Evolutionary conservation across 2,888 invertebrate species (phyloP).

Genomic region (Salpingus planirostris): DNA sequence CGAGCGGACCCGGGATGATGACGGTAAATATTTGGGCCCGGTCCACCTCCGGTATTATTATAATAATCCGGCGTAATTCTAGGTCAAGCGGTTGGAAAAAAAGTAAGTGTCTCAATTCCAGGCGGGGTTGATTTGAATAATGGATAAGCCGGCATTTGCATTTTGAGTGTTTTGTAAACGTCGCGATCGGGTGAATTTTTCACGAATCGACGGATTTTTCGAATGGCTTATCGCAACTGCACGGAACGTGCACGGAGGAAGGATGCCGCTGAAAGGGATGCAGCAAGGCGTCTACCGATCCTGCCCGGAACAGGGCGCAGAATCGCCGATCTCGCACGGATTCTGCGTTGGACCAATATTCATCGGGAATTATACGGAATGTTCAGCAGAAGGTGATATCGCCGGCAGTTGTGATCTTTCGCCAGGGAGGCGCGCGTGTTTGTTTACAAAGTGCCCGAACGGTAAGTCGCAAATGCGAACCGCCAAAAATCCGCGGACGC

Average conservation of each 20-base stretch:
- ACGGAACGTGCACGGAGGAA: constrained; percentile 9
- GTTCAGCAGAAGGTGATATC: constrained; percentile 18
- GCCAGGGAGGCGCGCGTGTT: constrained; percentile 10
- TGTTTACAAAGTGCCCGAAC: constrained; percentile 6
- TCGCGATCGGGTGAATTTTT: too few relatives aligned
- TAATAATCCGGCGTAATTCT: too few relatives aligned
- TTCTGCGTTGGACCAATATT: constrained; percentile 29
- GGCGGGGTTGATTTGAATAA: constrained; percentile 12
- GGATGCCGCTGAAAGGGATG: constrained; percentile 12
- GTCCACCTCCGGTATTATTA: too few relatives aligned
- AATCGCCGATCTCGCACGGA: constrained; percentile 25
- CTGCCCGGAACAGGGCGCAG: constrained; percentile 22
- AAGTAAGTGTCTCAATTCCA: too few relatives aligned
- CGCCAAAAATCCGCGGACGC: background rate
- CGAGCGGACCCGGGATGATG: too few relatives aligned
- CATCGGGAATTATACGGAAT: constrained; percentile 20
- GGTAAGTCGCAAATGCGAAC: constrained; percentile 11
- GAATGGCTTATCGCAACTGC: constrained; percentile 7
- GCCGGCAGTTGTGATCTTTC: constrained; percentile 16
- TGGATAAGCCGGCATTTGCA: constrained; percentile 10
- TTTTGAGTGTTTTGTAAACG: too few relatives aligned
- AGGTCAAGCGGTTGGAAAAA: too few relatives aligned
- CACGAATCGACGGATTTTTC: too few relatives aligned
- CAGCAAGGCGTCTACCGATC: constrained; percentile 19
- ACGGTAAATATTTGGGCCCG: too few relatives aligned